Base-by-base conservation (phyloP, 2,113 vertebrate genomes). In the Prochilodus magdalenae region DNA sequence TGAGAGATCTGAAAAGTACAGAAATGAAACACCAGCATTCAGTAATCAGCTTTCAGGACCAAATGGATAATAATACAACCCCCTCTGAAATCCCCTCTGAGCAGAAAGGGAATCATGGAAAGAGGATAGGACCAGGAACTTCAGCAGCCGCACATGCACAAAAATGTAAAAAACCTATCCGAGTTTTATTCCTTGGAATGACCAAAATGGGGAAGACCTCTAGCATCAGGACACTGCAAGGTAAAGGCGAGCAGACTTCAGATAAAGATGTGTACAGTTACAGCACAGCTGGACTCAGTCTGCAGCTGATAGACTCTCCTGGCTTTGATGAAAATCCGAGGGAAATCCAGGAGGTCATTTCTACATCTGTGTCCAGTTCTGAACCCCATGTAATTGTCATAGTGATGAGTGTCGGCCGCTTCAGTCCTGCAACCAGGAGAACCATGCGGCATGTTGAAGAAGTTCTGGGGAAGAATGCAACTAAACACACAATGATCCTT, bases 121-220 rank as follows among this genome's bases (percentile, higher is more conserved):
- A 57, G 14, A 49, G 59, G 7, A n/a, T 24, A 24, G 0, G 10
- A 36, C 12, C 18, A 26, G 57, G 18, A 36, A 40, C n/a, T 15
- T 1, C 26, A 60, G 5, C 2, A 30, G 5, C 2, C 18, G 13
- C 3, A 22, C 60, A 75, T 20, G 40, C 20, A 40, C 5, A 13
- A 2, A 30, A 6, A 59, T 49, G 1, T 15, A 0, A 57, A 33
- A 51, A 16, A 53, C 1, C 3, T 40, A 27, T 73, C 13, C 13
- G 24, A 65, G 81, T 78, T 73, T 49, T 83, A 77, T 77, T 83
- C 3, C n/a, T 78, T 71, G 81, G 81, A 72, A 83, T 26, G 57
- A 47, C n/a, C 6, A 77, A 10, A 0, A 55, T 66, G 20, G 81
- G 81, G 71, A 78, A 66, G 20, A 83, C 75, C 7, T 73, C 75